Evolutionary conservation across 2,888 invertebrate species (phyloP).

Genomic region (Coelinius sp.): DNA sequence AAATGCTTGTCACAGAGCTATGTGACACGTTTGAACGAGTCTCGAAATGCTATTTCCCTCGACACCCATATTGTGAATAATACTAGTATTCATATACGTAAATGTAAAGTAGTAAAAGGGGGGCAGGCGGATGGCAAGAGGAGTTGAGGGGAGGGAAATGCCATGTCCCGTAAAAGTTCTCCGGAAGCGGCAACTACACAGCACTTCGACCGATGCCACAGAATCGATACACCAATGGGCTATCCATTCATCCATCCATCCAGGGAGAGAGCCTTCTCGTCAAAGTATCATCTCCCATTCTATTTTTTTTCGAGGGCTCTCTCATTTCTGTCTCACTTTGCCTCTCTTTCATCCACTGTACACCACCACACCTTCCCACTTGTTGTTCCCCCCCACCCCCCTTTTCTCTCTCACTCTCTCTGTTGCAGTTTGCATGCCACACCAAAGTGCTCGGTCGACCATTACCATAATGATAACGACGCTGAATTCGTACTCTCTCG

Average conservation of each 20-base stretch:
- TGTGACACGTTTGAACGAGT: slow-evolving; percentile 6
- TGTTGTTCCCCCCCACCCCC: slow-evolving; percentile 19
- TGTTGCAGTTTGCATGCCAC: slow-evolving; percentile 17
- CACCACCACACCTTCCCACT: neutral
- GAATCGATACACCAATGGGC: slow-evolving; percentile 48
- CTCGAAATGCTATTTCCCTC: slow-evolving; percentile 35
- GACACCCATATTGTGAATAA: neutral
- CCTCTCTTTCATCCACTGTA: slow-evolving; percentile 27
- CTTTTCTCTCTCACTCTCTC: slow-evolving; percentile 12
- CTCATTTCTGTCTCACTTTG: slow-evolving; percentile 34
- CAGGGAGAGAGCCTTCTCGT: slow-evolving; percentile 41
- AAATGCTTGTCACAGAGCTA: neutral
- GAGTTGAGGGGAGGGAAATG: slow-evolving; percentile 27
- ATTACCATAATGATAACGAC: slow-evolving; percentile 41
- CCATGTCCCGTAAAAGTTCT: slow-evolving; percentile 35
- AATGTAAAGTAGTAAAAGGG: neutral
- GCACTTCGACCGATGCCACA: slow-evolving; percentile 37
- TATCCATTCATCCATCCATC: slow-evolving; percentile 32
- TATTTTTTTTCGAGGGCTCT: slow-evolving; percentile 47
- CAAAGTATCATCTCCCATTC: slow-evolving; percentile 51
- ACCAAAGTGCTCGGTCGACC: slow-evolving; percentile 32
- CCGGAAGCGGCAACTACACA: slow-evolving; percentile 38
- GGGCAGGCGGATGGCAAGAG: neutral
- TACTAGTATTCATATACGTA: neutral
- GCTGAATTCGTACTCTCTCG: slow-evolving; percentile 33